Conservation (phyloP, 2,888 invertebrate species). For the Hemaris fuciformis region DNA sequence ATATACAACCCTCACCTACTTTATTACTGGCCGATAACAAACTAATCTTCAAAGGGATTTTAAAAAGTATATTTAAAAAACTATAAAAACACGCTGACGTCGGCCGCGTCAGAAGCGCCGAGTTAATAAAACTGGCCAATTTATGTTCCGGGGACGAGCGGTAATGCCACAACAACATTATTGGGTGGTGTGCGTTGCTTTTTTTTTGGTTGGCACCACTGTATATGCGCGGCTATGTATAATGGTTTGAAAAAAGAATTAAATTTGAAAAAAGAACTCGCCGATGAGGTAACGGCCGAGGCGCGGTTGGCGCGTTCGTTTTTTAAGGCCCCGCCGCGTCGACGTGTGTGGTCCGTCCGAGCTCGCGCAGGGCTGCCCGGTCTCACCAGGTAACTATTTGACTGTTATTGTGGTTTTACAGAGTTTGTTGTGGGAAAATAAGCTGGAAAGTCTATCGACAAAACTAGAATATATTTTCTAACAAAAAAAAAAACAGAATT, state of each 20-base stretch:
- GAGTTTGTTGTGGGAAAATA: not conserved
- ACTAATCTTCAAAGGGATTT: conserved; percentile 65
- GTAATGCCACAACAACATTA: conserved; percentile 65
- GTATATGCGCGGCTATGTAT: conserved; percentile 55
- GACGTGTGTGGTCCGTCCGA: conserved; percentile 72
- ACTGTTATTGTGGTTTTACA: not conserved
- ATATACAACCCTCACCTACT: conserved; percentile 56
- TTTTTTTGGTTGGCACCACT: conserved; percentile 43
- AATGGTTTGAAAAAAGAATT: conserved; percentile 58
- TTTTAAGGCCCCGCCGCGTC: conserved; percentile 68
- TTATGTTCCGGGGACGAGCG: conserved; percentile 50
- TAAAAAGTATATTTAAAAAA: conserved; percentile 69
- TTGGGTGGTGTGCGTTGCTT: conserved; percentile 49
- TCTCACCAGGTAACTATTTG: not conserved
- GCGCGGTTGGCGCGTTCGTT: conserved; percentile 77
- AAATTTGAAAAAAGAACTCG: conserved; percentile 63
- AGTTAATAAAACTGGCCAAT: conserved; percentile 66
- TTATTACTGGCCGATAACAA: conserved; percentile 70
- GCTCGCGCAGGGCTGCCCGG: conserved; percentile 10
- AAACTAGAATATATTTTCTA: too few species aligned
- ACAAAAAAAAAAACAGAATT: too few species aligned
- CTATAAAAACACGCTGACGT: conserved; percentile 59
- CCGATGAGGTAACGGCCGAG: conserved; percentile 80
- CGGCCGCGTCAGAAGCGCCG: conserved; percentile 59
- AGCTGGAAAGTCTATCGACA: too few species aligned